A percentile compares a stretch with the other conserved stretches of the same genome.
Conservation (phyloP, 2,888 invertebrate species). For the Dryomyza anilis region DNA sequence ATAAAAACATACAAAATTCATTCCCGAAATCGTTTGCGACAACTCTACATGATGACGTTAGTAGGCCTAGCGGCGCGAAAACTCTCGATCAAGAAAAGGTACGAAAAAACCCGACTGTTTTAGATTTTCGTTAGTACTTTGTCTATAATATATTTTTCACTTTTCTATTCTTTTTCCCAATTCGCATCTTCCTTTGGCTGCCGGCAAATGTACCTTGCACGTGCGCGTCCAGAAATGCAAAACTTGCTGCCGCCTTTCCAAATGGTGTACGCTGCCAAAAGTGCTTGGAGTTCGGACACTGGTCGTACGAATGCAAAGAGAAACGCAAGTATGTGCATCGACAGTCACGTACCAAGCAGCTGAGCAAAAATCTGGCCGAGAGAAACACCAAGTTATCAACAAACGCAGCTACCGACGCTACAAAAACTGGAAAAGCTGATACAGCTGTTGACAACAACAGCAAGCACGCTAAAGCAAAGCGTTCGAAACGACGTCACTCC, state of each 20-base stretch:
- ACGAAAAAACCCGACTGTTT: constrained; percentile 11
- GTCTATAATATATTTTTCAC: background rate
- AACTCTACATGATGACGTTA: constrained; percentile 50
- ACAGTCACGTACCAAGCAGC: constrained; percentile 78
- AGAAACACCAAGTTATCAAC: background rate
- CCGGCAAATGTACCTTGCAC: background rate
- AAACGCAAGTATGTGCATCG: constrained; percentile 87
- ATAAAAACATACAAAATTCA: constrained; percentile 17
- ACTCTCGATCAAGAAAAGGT: constrained; percentile 57
- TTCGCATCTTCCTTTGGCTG: background rate
- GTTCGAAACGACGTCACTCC: constrained; percentile 26
- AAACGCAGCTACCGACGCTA: constrained; percentile 22
- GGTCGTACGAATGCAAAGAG: constrained; percentile 88
- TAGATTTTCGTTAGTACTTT: background rate
- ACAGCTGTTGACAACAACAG: background rate
- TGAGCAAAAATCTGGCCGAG: constrained; percentile 69
- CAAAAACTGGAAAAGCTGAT: constrained; percentile 35
- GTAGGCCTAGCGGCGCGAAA: constrained; percentile 57
- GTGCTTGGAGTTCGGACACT: constrained; percentile 90
- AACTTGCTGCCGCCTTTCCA: constrained; percentile 70
- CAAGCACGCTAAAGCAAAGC: constrained; percentile 31
- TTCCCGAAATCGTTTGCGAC: constrained; percentile 13
- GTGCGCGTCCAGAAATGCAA: constrained; percentile 62
- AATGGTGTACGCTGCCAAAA: constrained; percentile 88
- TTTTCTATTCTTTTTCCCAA: background rate